These are phyloP conservation scores for Orussus abietinus DNA, from an alignment of 1,140 invertebrate species.

Conservation along the genomic window DNA sequence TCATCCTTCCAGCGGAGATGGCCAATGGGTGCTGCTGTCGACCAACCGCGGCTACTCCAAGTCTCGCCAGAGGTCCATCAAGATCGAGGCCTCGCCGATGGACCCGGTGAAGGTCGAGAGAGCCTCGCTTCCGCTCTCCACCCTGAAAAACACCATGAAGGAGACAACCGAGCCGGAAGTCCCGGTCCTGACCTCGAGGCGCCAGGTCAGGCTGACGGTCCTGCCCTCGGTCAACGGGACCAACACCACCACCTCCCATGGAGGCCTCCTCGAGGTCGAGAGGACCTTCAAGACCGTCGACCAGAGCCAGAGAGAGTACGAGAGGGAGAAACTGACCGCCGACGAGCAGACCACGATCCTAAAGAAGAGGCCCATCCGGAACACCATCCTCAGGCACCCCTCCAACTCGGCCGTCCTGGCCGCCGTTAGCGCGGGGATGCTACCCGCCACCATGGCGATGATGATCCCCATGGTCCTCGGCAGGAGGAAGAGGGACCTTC, in stretches of 20 bases:
- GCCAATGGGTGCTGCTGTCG: constrained; percentile 72
- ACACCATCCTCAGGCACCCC: constrained; percentile 29
- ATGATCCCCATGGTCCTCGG: constrained; percentile 71
- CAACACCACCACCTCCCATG: constrained; percentile 69
- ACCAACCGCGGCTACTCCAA: constrained; percentile 69
- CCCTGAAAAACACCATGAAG: constrained; percentile 8
- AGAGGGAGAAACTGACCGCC: constrained; percentile 41
- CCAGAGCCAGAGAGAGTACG: constrained; percentile 53
- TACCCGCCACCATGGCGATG: constrained; percentile 76
- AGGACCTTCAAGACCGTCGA: constrained; percentile 67
- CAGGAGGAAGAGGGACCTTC: constrained; percentile 52
- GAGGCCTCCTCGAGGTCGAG: constrained; percentile 70
- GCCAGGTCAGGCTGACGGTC: constrained; percentile 65
- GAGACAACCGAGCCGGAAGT: constrained; percentile 20
- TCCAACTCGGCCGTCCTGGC: constrained; percentile 61
- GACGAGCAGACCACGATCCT: constrained; percentile 26
- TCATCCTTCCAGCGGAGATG: constrained; percentile 63
- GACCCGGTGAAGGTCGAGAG: constrained; percentile 50
- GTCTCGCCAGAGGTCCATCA: constrained; percentile 46
- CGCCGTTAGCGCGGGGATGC: constrained; percentile 70
- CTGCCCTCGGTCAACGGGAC: constrained; percentile 63
- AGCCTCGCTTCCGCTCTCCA: too few species aligned
- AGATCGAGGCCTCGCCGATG: constrained; percentile 47
- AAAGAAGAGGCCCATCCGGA: constrained; percentile 35
- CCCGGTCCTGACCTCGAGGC: constrained; percentile 42